A percentile compares a stretch with the other conserved stretches of the same genome.
These are phyloP conservation scores for Colistium nudipinnis DNA, from an alignment of 2,113 vertebrate species.

Conservation along the genomic window DNA sequence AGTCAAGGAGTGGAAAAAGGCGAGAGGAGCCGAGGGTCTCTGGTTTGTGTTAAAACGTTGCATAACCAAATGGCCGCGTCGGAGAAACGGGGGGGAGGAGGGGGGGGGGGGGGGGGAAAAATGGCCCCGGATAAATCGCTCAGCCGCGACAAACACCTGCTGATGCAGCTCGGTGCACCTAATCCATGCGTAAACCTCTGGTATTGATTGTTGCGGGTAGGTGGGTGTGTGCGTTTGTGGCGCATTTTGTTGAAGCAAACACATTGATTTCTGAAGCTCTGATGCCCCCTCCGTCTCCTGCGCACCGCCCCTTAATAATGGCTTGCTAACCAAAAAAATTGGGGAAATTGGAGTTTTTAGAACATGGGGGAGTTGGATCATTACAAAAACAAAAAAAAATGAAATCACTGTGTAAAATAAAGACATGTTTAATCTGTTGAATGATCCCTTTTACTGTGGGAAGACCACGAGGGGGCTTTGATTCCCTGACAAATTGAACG, in stretches of 20 bases:
- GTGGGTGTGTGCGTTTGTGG: slow-evolving; percentile 7
- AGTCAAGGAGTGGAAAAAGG: slow-evolving; percentile 29
- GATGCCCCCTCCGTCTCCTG: slow-evolving; percentile 9
- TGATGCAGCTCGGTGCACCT: slow-evolving; percentile 57
- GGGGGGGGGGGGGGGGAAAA: too few species aligned
- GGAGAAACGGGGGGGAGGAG: slow-evolving; percentile 48
- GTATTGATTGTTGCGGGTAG: slow-evolving; percentile 29
- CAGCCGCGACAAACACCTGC: slow-evolving; percentile 58
- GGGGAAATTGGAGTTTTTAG: background rate
- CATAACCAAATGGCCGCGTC: slow-evolving; percentile 39
- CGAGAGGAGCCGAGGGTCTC: slow-evolving; percentile 27
- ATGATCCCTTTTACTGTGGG: background rate
- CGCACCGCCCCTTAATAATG: background rate
- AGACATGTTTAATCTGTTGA: background rate
- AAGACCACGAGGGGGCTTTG: background rate
- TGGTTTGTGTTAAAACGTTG: slow-evolving; percentile 49
- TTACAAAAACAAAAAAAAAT: background rate
- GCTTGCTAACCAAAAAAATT: background rate
- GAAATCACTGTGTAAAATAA: background rate
- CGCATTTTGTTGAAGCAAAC: background rate
- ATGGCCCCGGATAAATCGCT: slow-evolving; percentile 61
- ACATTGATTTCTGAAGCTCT: slow-evolving; percentile 11
- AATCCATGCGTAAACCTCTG: slow-evolving; percentile 54
- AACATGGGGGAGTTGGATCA: too few species aligned
- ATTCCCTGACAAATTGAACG: too few species aligned